Base-by-base conservation (phyloP, 1,140 invertebrate genomes). In the Thereuonema tuberculata region DNA sequence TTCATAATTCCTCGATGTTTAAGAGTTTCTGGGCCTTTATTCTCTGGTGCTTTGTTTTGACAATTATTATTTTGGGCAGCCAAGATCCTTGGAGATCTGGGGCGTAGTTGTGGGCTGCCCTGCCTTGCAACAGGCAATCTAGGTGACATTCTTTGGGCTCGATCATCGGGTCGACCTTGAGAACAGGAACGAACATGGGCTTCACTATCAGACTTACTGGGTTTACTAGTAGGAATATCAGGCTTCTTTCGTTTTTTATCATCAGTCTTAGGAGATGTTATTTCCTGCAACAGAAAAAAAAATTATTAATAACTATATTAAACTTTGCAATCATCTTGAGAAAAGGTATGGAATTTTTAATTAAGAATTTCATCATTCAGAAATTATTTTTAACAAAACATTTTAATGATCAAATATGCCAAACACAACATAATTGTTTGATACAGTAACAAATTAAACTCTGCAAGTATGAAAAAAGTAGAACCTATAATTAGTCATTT, bases 1-100 rank as follows among this genome's bases (percentile, higher is more conserved):
- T 57, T 57, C 56, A 57, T 57, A 9, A 57, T 9, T 57, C 25
- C 56, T 28, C 27, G 25, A 21, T 55, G 53, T 50, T 50, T 50
- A 9, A 50, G 5, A 14, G 5, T 20, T 5, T 12, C 9, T 14
- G 9, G 3, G 5, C 5, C 21, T 29, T 55, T 55, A 25, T 55
- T 55, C 23, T 55, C 53, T 12, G 25, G 14, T 5, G 9, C 48
- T 21, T 5, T 5, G 31, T 37, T 37, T 12, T 5, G 48, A 12
- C 14, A 26, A 23, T 55, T 55, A 23, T 25, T 21, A 29, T 55
- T 55, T 21, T 55, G 53, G 27, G 48, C 48, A 17, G 48, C 48
- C 17, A 50, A 24, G 9, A 50, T 20, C 9, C 48, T 17, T 5
- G 48, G 21, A 17, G 48, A 50, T 9, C 48, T 5, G 9, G 25